Base-by-base conservation (phyloP, 2,797 vertebrate species). In the Nasua narica region DNA sequence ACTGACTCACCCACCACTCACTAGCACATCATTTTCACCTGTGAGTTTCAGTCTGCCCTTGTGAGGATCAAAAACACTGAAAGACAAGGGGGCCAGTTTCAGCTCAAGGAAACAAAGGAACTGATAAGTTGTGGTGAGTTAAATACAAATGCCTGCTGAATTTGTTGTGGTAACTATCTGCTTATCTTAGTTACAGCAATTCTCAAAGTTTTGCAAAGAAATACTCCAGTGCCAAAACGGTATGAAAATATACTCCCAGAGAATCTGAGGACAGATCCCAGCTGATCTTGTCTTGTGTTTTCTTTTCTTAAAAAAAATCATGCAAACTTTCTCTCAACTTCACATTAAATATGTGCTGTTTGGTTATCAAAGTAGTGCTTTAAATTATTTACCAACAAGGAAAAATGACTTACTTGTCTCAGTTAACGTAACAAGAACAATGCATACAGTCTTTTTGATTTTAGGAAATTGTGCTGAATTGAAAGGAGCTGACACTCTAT, bases 331-430 rank as follows among this genome's bases (percentile, higher is more conserved):
- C 32, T 78, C 4, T 90, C 12, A 60, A 50, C 3, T 72, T 90
- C 69, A 78, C 82, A 60, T 58, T 77, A 46, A 15, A 48, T 82
- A 52, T 87, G 21, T 43, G 29, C n/a, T 84, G 4, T 79, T 88
- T 93, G 43, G 89, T 92, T 54, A 86, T 40, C 46, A 78, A 90
- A 60, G 32, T 77, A 93, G 56, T 83, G 52, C 62, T 91, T 90
- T 86, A 82, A 65, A 82, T 94, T 58, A 83, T 86, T 82, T 96
- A 79, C 43, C 50, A 88, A 40, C n/a, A 96, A 15, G 9, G 50
- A 14, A 23, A 95, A 92, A 83, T 70, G 27, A 56, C 43, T 91
- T 70, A 46, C 18, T 60, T 65, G 54, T 74, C 79, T 95, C 87
- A 65, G 16, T 84, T 94, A 92, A 74, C 78, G 8, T 69, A 88